Conservation (phyloP, 23 tunicate species). For the Trididemnum nubilum region DNA sequence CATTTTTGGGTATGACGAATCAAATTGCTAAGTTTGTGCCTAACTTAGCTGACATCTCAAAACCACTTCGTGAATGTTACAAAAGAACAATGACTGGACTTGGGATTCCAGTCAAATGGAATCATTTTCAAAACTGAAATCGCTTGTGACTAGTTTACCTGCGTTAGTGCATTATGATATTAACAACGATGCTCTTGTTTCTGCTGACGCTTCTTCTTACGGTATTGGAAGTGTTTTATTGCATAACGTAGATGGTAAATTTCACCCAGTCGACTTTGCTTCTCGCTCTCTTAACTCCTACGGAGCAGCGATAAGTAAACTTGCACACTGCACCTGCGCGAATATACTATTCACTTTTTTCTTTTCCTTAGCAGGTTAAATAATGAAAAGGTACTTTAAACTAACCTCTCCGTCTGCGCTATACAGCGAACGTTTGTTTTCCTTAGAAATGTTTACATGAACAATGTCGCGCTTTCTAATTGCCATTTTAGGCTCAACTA, state of each 20-base stretch:
- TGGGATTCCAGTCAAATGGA: neutral
- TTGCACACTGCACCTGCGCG: too few relatives aligned
- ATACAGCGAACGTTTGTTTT: too few relatives aligned
- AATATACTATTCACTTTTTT: too few relatives aligned
- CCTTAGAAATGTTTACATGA: too few relatives aligned
- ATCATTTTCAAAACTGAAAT: neutral
- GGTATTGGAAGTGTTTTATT: conserved; percentile 39
- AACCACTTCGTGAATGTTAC: conserved; percentile 5
- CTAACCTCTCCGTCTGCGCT: too few relatives aligned
- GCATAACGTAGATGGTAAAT: conserved; percentile 20
- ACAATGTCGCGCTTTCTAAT: too few relatives aligned
- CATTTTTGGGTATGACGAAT: conserved; percentile 33
- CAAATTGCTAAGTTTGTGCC: conserved; percentile 26
- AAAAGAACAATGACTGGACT: neutral
- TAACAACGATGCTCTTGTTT: neutral
- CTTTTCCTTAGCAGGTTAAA: too few relatives aligned
- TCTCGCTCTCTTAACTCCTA: conserved; percentile 17
- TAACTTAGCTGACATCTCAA: conserved; percentile 22
- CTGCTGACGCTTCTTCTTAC: conserved; percentile 27
- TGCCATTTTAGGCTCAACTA: too few relatives aligned
- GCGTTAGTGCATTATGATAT: conserved; percentile 11
- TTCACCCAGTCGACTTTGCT: conserved; percentile 17
- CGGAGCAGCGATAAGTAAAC: conserved; percentile 36
- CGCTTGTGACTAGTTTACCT: neutral
- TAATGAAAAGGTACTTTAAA: too few relatives aligned